Evolutionary conservation across 2,888 invertebrate genomes (phyloP).

Genomic region (Romanomermis culicivorax): DNA sequence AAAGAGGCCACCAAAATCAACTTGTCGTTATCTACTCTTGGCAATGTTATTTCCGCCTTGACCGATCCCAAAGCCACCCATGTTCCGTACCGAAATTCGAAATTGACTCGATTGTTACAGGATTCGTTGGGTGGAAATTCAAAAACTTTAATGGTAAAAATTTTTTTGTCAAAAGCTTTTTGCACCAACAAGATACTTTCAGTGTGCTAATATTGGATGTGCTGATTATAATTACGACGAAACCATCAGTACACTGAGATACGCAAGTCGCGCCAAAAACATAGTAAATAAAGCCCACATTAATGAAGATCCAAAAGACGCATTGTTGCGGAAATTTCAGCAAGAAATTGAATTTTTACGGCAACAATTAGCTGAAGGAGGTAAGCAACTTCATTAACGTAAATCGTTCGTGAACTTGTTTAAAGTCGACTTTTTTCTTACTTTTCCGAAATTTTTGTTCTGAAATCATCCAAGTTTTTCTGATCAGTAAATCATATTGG

Average conservation of each 20-base stretch:
- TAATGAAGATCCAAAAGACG: slow-evolving; percentile 93
- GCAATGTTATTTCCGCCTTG: slow-evolving; percentile 91
- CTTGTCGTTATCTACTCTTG: slow-evolving; percentile 80
- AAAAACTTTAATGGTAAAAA: slow-evolving; percentile 36
- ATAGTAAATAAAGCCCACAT: slow-evolving; percentile 85
- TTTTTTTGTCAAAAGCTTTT: slow-evolving; percentile 1
- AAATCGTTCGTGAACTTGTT: slow-evolving; percentile 4
- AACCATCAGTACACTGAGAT: slow-evolving; percentile 80
- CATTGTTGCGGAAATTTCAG: slow-evolving; percentile 78
- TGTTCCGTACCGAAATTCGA: slow-evolving; percentile 93
- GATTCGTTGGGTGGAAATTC: slow-evolving; percentile 51
- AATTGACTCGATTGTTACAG: slow-evolving; percentile 73
- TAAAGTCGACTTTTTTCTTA: neutral
- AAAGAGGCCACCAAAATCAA: slow-evolving; percentile 96
- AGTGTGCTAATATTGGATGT: slow-evolving; percentile 93
- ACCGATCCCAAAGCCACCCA: slow-evolving; percentile 92
- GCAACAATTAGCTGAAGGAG: slow-evolving; percentile 54
- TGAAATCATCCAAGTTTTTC: too few relatives aligned
- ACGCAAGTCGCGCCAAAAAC: slow-evolving; percentile 89
- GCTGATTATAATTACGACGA: slow-evolving; percentile 89
- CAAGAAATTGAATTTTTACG: slow-evolving; percentile 79
- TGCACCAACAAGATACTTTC: too few relatives aligned
- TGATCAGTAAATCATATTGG: too few relatives aligned
- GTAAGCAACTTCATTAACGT: slow-evolving; percentile 1
- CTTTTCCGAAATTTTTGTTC: too few relatives aligned